These are phyloP conservation scores for Ischnura elegans DNA, from an alignment of 2,888 invertebrate genomes.

Conservation along the genomic window DNA sequence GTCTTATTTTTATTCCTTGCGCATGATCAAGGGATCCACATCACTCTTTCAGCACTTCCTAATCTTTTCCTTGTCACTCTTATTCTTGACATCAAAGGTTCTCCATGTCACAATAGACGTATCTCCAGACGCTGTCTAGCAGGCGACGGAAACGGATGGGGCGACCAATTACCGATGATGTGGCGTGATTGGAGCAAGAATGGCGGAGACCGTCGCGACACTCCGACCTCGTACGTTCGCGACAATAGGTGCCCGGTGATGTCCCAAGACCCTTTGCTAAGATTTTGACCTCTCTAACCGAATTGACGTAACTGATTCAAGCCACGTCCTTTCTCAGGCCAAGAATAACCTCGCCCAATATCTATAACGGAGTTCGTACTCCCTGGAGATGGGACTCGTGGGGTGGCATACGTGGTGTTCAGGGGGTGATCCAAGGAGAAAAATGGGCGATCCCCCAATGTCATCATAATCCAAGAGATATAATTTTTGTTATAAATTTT, in stretches of 20 bases:
- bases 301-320: not conserved
- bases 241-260: not conserved
- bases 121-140: not conserved
- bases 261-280: not conserved
- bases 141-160: not conserved
- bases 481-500: no score
- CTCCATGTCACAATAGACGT: not conserved
- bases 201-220: not conserved
- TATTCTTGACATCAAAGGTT: not conserved
- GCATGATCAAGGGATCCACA: not conserved
- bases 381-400: no score
- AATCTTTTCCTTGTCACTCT: not conserved
- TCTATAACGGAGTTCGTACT: not conserved
- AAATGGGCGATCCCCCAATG: no score
- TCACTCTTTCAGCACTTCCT: not conserved
- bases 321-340: not conserved
- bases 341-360: not conserved
- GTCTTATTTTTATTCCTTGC: not conserved
- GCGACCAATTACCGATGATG: not conserved
- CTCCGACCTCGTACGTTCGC: not conserved
- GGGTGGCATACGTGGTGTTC: no score
- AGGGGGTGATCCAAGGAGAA: no score
- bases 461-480: no score
- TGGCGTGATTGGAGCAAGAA: slow-evolving; percentile 4
- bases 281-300: not conserved